Base-by-base conservation (phyloP, 2,113 vertebrate genomes). In the Ibidorhyncha struthersii region DNA sequence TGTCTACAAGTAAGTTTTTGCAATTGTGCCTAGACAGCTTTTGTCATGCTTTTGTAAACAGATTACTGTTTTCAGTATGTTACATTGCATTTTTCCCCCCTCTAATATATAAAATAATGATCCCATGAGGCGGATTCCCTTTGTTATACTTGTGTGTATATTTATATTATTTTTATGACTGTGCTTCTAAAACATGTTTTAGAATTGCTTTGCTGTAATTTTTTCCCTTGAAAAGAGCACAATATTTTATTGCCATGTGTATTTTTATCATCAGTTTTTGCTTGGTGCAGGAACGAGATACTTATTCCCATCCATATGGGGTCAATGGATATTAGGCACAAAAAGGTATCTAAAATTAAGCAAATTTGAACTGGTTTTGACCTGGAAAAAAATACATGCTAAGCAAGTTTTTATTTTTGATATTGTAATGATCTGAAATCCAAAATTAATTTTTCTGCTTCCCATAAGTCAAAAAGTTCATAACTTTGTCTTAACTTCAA, bases 61-160 rank as follows among this genome's bases (percentile, higher is more conserved):
- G 8, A 34, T 34, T 32, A 16, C 14, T 65, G 1, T 22, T 59
- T 81, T 59, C 14, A 38, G 6, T 9, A 2, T 9, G 9, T 83
- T 69, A 27, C 9, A 1, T 47, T 41, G 3, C 4, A 15, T 10
- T 53, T 32, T 14, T 7, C 1, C 7, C 18, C 9, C 2, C 16
- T 16, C 18, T 62, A 71, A 58, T 8, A 40, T 32, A n/a, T 25
- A 41, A 80, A 83, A 27, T 32, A 80, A 77, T 41, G 29, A 21
- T 41, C 19, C 13, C 25, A 65, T 47, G 5, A 52, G 21, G 9
- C 12, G 81, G 61, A 49, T 18, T 73, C 10, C 6, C 5, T 86
- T 70, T 73, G 9, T 58, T 78, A 40, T 26, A n/a, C 8, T 66
- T 58, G 1, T 25, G 4, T 11, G 7, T 43, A 49, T 36, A 53